phyloP scores from a whole-genome alignment of 2,113 vertebrate species.

The Hippocampus comes region DNA sequence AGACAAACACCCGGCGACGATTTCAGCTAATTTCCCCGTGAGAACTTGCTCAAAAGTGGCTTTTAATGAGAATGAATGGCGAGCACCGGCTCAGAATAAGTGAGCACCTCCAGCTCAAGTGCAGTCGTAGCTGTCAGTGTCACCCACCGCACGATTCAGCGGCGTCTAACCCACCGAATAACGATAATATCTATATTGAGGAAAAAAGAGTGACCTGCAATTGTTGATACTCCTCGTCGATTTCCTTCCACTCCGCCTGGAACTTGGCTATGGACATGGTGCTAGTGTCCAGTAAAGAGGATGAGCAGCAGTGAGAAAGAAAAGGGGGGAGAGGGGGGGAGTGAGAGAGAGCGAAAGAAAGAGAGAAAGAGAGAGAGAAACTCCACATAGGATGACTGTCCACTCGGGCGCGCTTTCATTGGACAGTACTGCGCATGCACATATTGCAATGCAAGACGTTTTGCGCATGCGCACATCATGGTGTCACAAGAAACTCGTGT shows the following conservation, averaged over 20 bases:
- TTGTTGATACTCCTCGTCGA: slow-evolving; percentile 86
- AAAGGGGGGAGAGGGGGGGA: neutral
- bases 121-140: slow-evolving; percentile 7
- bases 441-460: neutral
- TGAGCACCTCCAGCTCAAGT: neutral
- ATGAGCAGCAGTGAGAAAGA: neutral
- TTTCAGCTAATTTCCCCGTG: neutral
- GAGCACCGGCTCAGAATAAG: neutral
- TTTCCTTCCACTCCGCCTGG: slow-evolving; percentile 81
- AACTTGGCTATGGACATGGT: slow-evolving; percentile 75
- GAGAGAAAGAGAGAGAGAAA: neutral
- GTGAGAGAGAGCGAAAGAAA: neutral
- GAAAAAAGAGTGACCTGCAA: slow-evolving; percentile 77
- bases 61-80: slow-evolving; percentile 33
- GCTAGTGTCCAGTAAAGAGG: neutral
- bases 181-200: neutral
- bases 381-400: slow-evolving; percentile 5
- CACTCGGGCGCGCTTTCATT: slow-evolving; percentile 28
- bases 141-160: slow-evolving; percentile 2
- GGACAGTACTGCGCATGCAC: slow-evolving; percentile 47
- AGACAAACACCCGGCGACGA: neutral
- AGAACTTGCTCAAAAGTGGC: neutral
- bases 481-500: neutral
- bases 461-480: neutral
- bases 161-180: neutral